These are phyloP conservation scores for Lipophrys pholis DNA, from an alignment of 2,113 vertebrate species.

Conservation along the genomic window DNA sequence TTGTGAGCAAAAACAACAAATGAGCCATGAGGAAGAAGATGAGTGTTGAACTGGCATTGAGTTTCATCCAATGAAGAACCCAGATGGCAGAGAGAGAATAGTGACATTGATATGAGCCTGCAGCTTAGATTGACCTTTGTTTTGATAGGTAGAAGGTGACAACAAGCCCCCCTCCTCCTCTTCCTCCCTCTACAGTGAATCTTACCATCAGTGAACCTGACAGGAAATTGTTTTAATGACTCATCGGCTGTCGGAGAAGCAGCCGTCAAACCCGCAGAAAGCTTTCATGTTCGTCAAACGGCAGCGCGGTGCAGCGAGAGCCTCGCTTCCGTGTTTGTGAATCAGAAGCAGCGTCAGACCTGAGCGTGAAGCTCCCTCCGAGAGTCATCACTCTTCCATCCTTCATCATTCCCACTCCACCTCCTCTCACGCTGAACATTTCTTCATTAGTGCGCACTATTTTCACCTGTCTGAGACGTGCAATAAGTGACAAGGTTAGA, in stretches of 20 bases:
- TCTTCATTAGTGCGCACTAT: neutral
- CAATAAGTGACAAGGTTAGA: neutral
- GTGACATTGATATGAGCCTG: neutral
- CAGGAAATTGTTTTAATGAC: constrained; percentile 48
- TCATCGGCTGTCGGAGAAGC: constrained; percentile 28
- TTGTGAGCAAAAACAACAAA: neutral
- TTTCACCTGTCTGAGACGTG: neutral
- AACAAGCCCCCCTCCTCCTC: neutral
- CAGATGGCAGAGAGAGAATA: neutral
- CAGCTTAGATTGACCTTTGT: constrained; percentile 17
- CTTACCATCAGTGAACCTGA: constrained; percentile 16
- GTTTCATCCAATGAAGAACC: too few relatives aligned
- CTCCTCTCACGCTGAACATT: neutral
- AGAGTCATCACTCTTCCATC: constrained; percentile 1
- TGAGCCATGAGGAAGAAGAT: neutral
- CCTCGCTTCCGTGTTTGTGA: neutral
- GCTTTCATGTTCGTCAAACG: constrained; percentile 35
- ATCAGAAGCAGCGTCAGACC: constrained; percentile 5
- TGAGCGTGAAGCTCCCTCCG: constrained; percentile 8
- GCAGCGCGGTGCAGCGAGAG: neutral
- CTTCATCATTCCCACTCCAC: neutral
- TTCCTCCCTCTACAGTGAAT: neutral
- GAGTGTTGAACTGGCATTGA: too few relatives aligned
- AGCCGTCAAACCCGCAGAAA: constrained; percentile 19
- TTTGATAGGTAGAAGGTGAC: constrained; percentile 18